Base-by-base conservation (phyloP, 2,113 vertebrate species). In the Spilogale gracilis region DNA sequence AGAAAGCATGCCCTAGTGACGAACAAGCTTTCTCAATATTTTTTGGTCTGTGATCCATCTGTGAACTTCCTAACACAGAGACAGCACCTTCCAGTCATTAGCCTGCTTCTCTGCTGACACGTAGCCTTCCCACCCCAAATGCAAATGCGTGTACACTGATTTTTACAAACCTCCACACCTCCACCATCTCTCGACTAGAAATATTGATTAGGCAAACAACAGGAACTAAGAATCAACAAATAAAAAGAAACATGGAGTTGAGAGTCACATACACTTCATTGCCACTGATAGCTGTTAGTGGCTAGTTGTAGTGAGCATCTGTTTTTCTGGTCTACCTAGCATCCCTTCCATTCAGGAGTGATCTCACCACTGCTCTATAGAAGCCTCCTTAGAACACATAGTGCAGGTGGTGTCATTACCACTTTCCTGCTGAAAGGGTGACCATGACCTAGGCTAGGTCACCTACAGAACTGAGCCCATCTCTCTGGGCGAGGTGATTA, bases 351-450 rank as follows among this genome's bases (percentile, higher is more conserved):
- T n/a, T 48, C 23, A 8, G 8, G 11, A 88, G 0, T 50, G 58
- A 83, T 17, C 6, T 54, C 11, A 58, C 25, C 20, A 56, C 12
- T 50, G 32, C 30, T 88, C 32, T 6, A 6, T 9, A 71, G n/a
- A 56, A 10, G 7, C 30, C n/a, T 74, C 16, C 30, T 65, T 61
- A 50, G n/a, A 63, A 38, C 9, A 21, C 0, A 0, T 10, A 50
- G n/a, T 13, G 0, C 2, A 20, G 2, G 4, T 27, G 32, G 58
- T 21, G 67, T 4, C 3, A 8, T 63, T 45, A 20, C 10, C 23
- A 54, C 23, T 43, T 61, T 48, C 67, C 27, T 38, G 32, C 16
- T 50, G 17, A 79, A 92, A 63, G n/a, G 54, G 25, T 17, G 27
- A 6, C 60, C 17, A 20, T n/a, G 61, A 74, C 20, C 21, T 58